phyloP scores from a whole-genome alignment of 2,797 vertebrate species.

The Odontamblyopus rebecca region DNA sequence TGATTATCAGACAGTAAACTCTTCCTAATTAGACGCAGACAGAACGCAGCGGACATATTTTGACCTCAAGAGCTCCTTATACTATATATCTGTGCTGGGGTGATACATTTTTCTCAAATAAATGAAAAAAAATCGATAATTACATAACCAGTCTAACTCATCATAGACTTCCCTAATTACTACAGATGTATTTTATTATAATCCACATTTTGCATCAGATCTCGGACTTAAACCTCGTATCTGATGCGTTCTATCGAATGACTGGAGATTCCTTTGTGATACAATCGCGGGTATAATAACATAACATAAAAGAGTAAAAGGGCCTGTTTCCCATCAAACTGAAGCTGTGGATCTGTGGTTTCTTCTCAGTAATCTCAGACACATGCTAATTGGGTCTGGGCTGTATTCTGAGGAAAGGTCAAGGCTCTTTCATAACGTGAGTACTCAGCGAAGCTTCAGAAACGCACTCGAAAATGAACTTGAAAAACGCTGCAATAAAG shows the following conservation, averaged over 20 bases:
- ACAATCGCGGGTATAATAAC: background rate
- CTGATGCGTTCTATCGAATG: background rate
- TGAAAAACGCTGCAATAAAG: background rate
- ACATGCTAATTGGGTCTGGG: constrained; percentile 20
- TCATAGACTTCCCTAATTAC: background rate
- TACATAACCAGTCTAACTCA: background rate
- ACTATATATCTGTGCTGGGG: too few relatives aligned
- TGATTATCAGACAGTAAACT: too few relatives aligned
- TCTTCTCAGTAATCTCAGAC: constrained; percentile 17
- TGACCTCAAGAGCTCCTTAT: too few relatives aligned
- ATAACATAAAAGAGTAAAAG: background rate
- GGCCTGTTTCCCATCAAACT: background rate
- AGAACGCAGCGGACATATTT: too few relatives aligned
- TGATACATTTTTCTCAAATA: background rate
- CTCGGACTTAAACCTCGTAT: background rate
- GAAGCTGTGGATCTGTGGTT: constrained; percentile 3
- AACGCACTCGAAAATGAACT: background rate
- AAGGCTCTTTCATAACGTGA: constrained; percentile 10
- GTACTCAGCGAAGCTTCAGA: background rate
- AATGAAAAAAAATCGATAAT: background rate
- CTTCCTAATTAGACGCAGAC: too few relatives aligned
- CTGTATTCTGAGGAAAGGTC: constrained; percentile 19
- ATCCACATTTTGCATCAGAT: background rate
- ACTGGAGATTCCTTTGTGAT: background rate
- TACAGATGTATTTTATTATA: background rate